Conservation (phyloP, 2,113 vertebrate genomes). For the Tetrax tetrax region DNA sequence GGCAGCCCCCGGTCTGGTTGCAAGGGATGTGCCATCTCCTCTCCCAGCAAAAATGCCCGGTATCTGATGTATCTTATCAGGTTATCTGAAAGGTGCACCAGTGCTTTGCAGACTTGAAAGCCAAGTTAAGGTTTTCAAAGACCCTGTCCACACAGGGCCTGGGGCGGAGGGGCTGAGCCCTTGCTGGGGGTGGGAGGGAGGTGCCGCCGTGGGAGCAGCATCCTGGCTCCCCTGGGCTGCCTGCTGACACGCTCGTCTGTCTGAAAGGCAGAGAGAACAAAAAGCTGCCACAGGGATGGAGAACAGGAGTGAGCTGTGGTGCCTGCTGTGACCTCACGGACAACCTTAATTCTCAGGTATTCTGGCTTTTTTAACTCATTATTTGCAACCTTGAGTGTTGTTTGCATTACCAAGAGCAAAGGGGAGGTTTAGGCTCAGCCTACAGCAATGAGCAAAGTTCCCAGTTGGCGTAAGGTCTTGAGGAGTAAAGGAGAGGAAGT, state of each 20-base stretch:
- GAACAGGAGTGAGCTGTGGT: neutral
- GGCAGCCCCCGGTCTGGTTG: neutral
- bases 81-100: neutral
- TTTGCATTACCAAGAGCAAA: neutral
- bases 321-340: neutral
- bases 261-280: neutral
- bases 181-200: neutral
- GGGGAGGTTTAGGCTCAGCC: neutral
- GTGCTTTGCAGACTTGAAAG: neutral
- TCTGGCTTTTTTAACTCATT: neutral
- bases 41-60: neutral
- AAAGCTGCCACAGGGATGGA: neutral
- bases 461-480: neutral
- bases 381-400: neutral
- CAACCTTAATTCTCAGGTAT: slow-evolving; percentile 13
- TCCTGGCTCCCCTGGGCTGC: neutral
- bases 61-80: neutral
- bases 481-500: neutral
- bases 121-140: neutral
- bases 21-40: neutral
- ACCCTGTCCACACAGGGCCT: neutral
- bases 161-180: neutral
- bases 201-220: neutral
- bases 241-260: neutral
- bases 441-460: neutral